phyloP scores from a whole-genome alignment of 2,888 invertebrate genomes.

The Aphidius colemani region DNA sequence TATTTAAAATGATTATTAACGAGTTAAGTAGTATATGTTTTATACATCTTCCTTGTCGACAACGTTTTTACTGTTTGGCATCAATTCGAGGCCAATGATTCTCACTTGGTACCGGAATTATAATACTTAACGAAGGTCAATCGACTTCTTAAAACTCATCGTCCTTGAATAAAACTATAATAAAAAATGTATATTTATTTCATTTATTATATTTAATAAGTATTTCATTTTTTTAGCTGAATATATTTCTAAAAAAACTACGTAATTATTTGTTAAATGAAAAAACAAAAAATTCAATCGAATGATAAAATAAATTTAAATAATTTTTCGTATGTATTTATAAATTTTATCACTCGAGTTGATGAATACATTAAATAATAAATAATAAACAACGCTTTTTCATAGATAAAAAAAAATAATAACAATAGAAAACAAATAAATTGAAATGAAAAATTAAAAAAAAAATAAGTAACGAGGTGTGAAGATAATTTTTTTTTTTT shows the following conservation, averaged over 20 bases:
- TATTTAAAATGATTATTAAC: conserved; percentile 13
- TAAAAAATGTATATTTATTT: not conserved
- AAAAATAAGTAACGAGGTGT: not conserved
- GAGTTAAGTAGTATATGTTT: conserved; percentile 21
- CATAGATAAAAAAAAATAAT: not conserved
- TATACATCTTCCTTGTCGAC: conserved; percentile 32
- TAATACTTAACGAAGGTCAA: conserved; percentile 48
- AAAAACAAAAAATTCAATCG: not conserved
- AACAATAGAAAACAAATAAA: not conserved
- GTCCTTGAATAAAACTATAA: no score
- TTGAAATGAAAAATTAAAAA: not conserved
- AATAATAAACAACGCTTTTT: no score
- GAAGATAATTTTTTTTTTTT: conserved; percentile 7
- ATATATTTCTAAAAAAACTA: no score
- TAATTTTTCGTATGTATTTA: not conserved
- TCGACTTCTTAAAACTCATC: not conserved
- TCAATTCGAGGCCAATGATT: conserved; percentile 50
- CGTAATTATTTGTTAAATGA: no score
- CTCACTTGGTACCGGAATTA: conserved; percentile 49
- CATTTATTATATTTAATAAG: not conserved
- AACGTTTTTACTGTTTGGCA: conserved; percentile 32
- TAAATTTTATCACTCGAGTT: not conserved
- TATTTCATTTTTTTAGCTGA: no score
- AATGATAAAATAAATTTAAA: no score
- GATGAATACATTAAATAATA: not conserved